phyloP scores from a whole-genome alignment of 2,888 invertebrate genomes.

The Teinopalpus imperialis region DNA sequence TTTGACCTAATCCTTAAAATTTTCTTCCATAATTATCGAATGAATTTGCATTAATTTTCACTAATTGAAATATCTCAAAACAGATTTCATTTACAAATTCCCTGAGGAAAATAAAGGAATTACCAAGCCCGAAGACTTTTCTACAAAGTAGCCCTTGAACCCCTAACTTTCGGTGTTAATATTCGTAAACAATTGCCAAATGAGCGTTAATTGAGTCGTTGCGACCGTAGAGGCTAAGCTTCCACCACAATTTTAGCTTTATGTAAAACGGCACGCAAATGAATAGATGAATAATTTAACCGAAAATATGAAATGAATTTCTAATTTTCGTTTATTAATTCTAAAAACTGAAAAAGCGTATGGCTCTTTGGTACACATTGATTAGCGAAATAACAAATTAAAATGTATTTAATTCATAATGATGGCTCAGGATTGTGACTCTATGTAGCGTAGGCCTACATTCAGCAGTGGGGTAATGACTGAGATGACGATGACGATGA shows the following conservation, averaged over 20 bases:
- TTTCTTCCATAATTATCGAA: neutral
- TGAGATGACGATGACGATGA: too few relatives aligned
- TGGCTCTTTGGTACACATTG: too few relatives aligned
- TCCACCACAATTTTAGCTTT: conserved; percentile 18
- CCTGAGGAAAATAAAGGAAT: conserved; percentile 2
- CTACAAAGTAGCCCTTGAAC: neutral
- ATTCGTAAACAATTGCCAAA: conserved; percentile 28
- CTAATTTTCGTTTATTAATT: too few relatives aligned
- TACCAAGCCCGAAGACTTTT: neutral
- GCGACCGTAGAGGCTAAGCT: conserved; percentile 19
- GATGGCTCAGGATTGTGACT: too few relatives aligned
- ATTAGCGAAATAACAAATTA: too few relatives aligned
- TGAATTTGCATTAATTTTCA: conserved; percentile 9
- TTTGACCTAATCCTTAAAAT: too few relatives aligned
- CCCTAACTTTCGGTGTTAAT: conserved; percentile 24
- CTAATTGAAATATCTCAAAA: conserved; percentile 8
- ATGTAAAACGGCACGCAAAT: conserved; percentile 16
- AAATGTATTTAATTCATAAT: too few relatives aligned
- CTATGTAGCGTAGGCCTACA: too few relatives aligned
- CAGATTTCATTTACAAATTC: conserved; percentile 14
- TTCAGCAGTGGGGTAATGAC: too few relatives aligned
- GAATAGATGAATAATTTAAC: conserved; percentile 5
- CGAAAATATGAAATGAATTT: neutral
- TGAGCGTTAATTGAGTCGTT: conserved; percentile 24
- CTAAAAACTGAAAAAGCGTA: too few relatives aligned